Evolutionary conservation across 1,140 invertebrate species (phyloP).

Genomic region (Riptortus pedestris): DNA sequence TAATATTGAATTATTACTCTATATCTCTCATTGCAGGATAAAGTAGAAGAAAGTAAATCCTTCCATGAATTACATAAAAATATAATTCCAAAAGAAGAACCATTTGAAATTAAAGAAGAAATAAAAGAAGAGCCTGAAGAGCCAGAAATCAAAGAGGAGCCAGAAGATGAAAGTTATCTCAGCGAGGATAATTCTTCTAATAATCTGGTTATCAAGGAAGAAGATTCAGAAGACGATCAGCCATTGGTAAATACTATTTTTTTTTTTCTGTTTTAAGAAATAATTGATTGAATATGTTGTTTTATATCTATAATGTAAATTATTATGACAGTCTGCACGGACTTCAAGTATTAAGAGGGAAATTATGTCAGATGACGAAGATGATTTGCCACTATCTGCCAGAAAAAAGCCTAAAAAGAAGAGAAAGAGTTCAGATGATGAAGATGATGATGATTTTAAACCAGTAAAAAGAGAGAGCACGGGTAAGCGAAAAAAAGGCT

Average conservation of each 20-base stretch:
- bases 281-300: no score
- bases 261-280: neutral
- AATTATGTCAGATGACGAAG: conserved; percentile 43
- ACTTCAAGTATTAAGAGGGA: neutral
- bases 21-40: no score
- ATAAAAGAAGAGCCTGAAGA: conserved; percentile 15
- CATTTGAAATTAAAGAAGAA: conserved; percentile 40
- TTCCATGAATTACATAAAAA: no score
- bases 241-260: conserved; percentile 52
- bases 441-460: conserved; percentile 49
- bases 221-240: conserved; percentile 50
- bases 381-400: conserved; percentile 54
- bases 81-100: conserved; percentile 38
- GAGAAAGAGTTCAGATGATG: conserved; percentile 47
- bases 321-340: neutral
- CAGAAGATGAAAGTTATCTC: conserved; percentile 13
- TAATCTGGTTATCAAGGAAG: conserved; percentile 1
- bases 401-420: conserved; percentile 61
- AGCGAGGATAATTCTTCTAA: neutral
- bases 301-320: neutral
- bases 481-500: conserved; percentile 37
- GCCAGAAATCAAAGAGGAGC: conserved; percentile 25
- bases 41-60: no score
- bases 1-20: no score
- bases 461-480: conserved; percentile 29